phyloP scores from a whole-genome alignment of 2,113 vertebrate genomes.

The Myotis yumanensis region DNA sequence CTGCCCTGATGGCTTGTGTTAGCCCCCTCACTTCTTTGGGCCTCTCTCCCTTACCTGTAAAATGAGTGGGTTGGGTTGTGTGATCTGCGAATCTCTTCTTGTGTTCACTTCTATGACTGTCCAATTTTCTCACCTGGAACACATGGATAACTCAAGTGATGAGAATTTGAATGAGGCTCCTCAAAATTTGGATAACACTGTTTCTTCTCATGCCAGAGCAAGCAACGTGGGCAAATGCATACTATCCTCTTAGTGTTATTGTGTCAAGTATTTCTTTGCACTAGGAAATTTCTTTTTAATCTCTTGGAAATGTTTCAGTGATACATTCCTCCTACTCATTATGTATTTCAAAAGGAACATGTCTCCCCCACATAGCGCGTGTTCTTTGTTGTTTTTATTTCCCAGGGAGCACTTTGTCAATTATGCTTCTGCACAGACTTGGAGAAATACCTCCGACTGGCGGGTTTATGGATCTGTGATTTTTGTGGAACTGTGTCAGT shows the following conservation, averaged over 20 bases:
- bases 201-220: constrained; percentile 31
- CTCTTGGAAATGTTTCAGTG: constrained; percentile 4
- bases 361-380: neutral
- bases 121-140: neutral
- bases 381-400: neutral
- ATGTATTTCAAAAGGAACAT: neutral
- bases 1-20: neutral
- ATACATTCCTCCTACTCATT: constrained; percentile 6
- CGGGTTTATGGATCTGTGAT: neutral
- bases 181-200: constrained; percentile 41
- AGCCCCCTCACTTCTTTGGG: neutral
- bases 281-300: neutral
- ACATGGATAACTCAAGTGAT: constrained; percentile 30
- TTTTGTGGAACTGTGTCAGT: neutral
- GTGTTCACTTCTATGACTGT: neutral
- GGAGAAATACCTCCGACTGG: neutral
- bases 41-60: neutral
- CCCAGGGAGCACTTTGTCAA: neutral
- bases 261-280: neutral
- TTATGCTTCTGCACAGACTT: neutral
- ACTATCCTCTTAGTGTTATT: neutral
- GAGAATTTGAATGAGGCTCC: constrained; percentile 33
- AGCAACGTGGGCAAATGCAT: neutral
- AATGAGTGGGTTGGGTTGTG: neutral
- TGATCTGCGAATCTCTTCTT: neutral